Base-by-base conservation (phyloP, 2,797 vertebrate genomes). In the Pangasius larnaudii region DNA sequence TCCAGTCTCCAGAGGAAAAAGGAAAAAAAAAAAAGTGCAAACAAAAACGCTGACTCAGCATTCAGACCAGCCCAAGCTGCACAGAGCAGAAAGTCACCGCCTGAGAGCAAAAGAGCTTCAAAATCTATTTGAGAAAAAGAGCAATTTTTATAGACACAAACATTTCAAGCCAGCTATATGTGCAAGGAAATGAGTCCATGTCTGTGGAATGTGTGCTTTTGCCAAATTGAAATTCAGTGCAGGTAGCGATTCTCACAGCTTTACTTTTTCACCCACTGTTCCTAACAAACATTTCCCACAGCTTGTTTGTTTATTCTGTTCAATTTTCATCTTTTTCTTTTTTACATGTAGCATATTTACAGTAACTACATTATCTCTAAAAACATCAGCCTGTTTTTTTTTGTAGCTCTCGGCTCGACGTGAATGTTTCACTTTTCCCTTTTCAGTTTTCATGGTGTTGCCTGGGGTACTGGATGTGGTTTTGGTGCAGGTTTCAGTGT, bases 11-110 rank as follows among this genome's bases (percentile, higher is more conserved):
- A 30, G 81, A 74, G 85, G 14, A 61, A 83, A 84, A 86, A 84
- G 3, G 19, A 65, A 22, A 65, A 30, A 13, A 30, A 65, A 22
- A 65, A 30, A 13, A 63, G 16, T 85, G 65, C 72, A 85, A 78
- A 67, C 19, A 3, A 80, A 80, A 88, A 86, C 22, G 84, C 89
- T 85, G 88, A 90, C 39, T 86, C 88, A 89, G 86, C 84, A 51
- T 46, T 84, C 72, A 79, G 67, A 89, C 46, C 42, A 65, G 33
- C 74, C 18, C 46, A 39, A 81, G 77, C 86, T 65, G 79, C 69
- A 86, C 89, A 27, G 74, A 89, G 65, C 80, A 85, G 65, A 67
- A 83, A 81, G 30, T 88, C 80, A 53, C 51, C 85, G 59, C 42
- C 56, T 27, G 36, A 49, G 69, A 53, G 36, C 61, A 27, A 59